Conservation (phyloP, 2,888 invertebrate genomes). For the Tuta absoluta region DNA sequence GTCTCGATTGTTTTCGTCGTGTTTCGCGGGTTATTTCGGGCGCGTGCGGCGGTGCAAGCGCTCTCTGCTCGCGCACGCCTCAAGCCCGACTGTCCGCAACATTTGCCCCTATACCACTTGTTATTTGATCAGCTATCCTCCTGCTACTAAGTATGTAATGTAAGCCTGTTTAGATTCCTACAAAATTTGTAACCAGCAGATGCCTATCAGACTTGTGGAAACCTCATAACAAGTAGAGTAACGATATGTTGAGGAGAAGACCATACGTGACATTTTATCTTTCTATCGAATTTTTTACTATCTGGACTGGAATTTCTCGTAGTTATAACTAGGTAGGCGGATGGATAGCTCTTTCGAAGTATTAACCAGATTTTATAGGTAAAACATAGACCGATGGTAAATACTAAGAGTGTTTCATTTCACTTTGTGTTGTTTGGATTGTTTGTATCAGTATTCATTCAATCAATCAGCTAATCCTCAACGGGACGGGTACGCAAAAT, state of each 20-base stretch:
- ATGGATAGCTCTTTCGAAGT: no score
- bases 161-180: not conserved
- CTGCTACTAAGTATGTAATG: not conserved
- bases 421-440: not conserved
- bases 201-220: not conserved
- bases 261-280: no score
- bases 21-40: slow-evolving; percentile 77
- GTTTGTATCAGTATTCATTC: not conserved
- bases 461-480: not conserved
- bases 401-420: not conserved
- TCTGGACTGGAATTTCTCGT: no score
- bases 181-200: not conserved
- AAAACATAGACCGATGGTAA: no score
- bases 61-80: slow-evolving; percentile 61
- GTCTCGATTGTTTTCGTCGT: slow-evolving; percentile 79
- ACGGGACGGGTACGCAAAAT: not conserved
- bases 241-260: no score
- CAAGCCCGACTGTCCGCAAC: slow-evolving; percentile 62
- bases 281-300: no score
- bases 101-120: slow-evolving; percentile 57
- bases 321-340: no score
- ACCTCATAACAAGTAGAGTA: no score
- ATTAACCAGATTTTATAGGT: no score
- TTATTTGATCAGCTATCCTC: slow-evolving; percentile 48
- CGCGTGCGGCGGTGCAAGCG: slow-evolving; percentile 63